Base-by-base conservation (phyloP, 2,113 vertebrate species). In the Potamarius usumacintae region DNA sequence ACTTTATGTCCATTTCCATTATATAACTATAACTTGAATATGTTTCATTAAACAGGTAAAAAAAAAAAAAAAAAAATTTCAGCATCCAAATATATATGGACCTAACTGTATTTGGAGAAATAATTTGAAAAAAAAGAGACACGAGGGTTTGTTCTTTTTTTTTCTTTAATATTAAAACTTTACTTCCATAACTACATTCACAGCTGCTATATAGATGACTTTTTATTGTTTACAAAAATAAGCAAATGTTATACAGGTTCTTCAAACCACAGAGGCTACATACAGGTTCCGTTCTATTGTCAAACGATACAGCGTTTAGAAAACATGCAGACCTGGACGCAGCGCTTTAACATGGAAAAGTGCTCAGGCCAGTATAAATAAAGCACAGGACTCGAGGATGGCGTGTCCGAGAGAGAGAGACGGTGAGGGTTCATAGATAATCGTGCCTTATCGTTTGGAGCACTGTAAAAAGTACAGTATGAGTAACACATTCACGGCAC, bases 251-350 rank as follows among this genome's bases (percentile, higher is more conserved):
- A 88, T 88, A 91, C 52, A 88, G 89, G 85, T 62, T 84, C 90
- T 92, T 78, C 87, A 88, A 90, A 92, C 90, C 92, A 92, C 94
- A 93, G 94, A 94, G 93, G 93, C 92, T 94, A 94, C 93, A 95
- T 94, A 93, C 93, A 93, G 93, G 94, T 91, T 89, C 93, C 91
- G 77, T 92, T 95, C 96, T 96, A 97, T 96, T 96, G 95, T 95
- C 95, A 92, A 95, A 95, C 94, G 96, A 94, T 94, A 93, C 95
- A 96, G 94, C 96, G 94, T 94, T 76, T 93, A 95, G 92, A 94
- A 96, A 96, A 97, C 96, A 97, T 95, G 97, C 95, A 97, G 84
- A 92, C 94, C 95, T 94, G 95, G 94, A 96, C 96, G 95, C 92
- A 91, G 93, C 95, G 93, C 95, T 95, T 96, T 96, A 95, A 95